phyloP scores from a whole-genome alignment of 2,888 invertebrate species.

The Stenchaetothrips biformis region DNA sequence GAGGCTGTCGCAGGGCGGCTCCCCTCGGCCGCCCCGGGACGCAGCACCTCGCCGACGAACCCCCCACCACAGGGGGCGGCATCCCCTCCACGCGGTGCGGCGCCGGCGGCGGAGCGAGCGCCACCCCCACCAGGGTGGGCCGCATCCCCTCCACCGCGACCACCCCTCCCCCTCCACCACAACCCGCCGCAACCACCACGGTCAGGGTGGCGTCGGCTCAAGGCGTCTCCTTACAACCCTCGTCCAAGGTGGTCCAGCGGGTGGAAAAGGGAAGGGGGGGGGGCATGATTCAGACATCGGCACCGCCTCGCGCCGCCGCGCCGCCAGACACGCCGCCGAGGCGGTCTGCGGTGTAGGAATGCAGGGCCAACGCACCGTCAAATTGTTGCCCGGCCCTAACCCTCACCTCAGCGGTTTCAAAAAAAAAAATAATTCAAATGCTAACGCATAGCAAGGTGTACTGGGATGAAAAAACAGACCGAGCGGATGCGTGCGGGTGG shows the following conservation, averaged over 20 bases:
- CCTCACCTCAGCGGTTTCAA: too few relatives aligned
- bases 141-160: background rate
- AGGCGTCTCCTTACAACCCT: background rate
- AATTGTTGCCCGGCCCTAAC: too few relatives aligned
- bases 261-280: background rate
- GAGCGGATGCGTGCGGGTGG: too few relatives aligned
- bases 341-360: too few relatives aligned
- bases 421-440: too few relatives aligned
- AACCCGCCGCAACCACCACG: background rate
- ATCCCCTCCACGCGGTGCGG: background rate
- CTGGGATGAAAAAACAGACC: too few relatives aligned
- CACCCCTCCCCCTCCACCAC: background rate
- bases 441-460: too few relatives aligned
- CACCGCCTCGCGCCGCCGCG: background rate
- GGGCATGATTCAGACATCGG: background rate
- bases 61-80: background rate
- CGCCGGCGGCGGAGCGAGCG: background rate
- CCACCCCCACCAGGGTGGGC: background rate
- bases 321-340: too few relatives aligned
- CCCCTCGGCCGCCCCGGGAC: background rate
- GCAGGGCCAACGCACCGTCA: too few relatives aligned
- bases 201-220: background rate
- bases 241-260: background rate
- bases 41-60: constrained; percentile 16
- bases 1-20: background rate